Conservation (phyloP, 2,888 invertebrate genomes). For the Oligia fasciuncula region DNA sequence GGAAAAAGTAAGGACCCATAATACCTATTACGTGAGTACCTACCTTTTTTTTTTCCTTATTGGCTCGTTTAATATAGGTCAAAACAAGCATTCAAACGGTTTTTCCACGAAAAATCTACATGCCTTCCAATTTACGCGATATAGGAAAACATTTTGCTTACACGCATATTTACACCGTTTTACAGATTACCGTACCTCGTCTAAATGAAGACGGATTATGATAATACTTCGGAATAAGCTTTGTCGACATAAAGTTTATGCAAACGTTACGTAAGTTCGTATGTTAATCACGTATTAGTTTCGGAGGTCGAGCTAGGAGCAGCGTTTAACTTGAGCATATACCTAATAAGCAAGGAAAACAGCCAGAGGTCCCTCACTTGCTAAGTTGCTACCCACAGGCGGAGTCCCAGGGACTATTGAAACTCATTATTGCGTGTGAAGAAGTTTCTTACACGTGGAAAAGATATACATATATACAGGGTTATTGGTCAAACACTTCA, state of each 20-base stretch:
- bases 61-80: constrained; percentile 22
- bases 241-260: constrained; percentile 63
- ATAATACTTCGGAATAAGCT: constrained; percentile 60
- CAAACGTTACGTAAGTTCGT: constrained; percentile 61
- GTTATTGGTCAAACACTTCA: no score
- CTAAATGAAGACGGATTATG: constrained; percentile 68
- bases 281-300: constrained; percentile 63
- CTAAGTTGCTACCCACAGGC: constrained; percentile 7
- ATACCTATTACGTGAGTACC: not conserved
- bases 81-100: constrained; percentile 8
- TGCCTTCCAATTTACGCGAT: constrained; percentile 21
- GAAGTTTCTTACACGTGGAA: constrained; percentile 32
- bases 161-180: constrained; percentile 49
- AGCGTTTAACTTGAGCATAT: constrained; percentile 26
- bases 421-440: constrained; percentile 35
- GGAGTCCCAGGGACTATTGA: constrained; percentile 13
- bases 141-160: constrained; percentile 43
- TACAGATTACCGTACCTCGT: constrained; percentile 50
- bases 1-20: not conserved
- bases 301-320: constrained; percentile 39
- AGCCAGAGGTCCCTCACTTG: constrained; percentile 14
- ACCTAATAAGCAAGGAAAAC: constrained; percentile 41
- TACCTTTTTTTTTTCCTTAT: not conserved
- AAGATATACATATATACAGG: not conserved
- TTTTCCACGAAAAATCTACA: constrained; percentile 30